Percentiles rank a stretch among this genome's conserved stretches.
Conservation (phyloP, 2,113 vertebrate genomes). For the Paramisgurnus dabryanus region DNA sequence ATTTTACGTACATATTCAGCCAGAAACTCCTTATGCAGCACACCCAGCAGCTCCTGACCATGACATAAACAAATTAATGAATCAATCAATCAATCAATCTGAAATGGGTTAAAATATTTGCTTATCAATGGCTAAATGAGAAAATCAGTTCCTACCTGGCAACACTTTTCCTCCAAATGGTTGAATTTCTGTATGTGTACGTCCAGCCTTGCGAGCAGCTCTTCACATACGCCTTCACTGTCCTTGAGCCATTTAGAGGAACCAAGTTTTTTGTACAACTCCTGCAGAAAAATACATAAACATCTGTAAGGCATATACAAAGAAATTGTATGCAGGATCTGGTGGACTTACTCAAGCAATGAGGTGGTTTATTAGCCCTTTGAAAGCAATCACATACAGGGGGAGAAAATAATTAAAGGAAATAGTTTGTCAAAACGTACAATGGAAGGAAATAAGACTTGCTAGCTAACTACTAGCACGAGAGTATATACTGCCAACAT, state of each 20-base stretch:
- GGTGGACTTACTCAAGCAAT: neutral
- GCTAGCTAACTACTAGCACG: neutral
- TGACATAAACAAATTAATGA: constrained; percentile 5
- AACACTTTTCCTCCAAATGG: constrained; percentile 42
- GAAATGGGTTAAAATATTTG: no score
- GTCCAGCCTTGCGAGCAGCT: constrained; percentile 69
- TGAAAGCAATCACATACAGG: no score
- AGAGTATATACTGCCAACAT: neutral
- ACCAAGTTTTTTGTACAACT: constrained; percentile 77
- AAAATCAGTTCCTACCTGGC: constrained; percentile 57
- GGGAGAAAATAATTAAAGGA: neutral
- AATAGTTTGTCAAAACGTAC: neutral
- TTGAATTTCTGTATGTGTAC: constrained; percentile 59
- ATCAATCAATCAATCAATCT: neutral
- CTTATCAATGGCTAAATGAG: neutral
- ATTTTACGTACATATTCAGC: constrained; percentile 81
- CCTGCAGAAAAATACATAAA: constrained; percentile 57
- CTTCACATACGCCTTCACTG: constrained; percentile 59
- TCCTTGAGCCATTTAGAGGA: constrained; percentile 78
- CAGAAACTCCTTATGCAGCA: constrained; percentile 73
- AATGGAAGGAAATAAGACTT: neutral
- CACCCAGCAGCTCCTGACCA: constrained; percentile 75
- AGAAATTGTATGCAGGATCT: neutral
- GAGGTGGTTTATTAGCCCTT: no score
- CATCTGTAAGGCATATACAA: neutral